phyloP scores from a whole-genome alignment of 2,888 invertebrate species.

The Andrena dorsata region DNA sequence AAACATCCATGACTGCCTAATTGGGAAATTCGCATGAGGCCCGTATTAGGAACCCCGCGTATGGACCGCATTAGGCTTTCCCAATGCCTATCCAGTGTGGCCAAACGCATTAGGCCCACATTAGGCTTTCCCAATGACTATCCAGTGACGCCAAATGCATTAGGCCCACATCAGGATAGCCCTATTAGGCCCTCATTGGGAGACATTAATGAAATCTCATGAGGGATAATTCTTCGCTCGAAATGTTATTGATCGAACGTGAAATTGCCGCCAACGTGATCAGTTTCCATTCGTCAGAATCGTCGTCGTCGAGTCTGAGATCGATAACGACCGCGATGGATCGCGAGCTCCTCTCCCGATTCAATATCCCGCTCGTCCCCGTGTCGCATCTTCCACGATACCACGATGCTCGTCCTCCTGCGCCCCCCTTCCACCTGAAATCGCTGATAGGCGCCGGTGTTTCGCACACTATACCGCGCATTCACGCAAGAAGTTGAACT shows the following conservation, averaged over 20 bases:
- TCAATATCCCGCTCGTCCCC: slow-evolving; percentile 39
- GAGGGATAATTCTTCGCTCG: neutral
- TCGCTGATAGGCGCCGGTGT: slow-evolving; percentile 11
- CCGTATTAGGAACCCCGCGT: too few species aligned
- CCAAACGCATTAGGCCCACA: too few species aligned
- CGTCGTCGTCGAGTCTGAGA: neutral
- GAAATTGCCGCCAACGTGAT: slow-evolving; percentile 32
- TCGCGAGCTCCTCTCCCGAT: slow-evolving; percentile 39
- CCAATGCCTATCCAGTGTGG: too few species aligned
- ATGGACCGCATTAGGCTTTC: too few species aligned
- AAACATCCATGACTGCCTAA: too few species aligned
- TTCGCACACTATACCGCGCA: neutral
- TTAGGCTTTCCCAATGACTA: too few species aligned
- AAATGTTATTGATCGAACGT: slow-evolving; percentile 7
- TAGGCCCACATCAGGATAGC: too few species aligned
- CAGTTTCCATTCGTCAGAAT: slow-evolving; percentile 37
- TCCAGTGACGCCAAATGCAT: too few species aligned
- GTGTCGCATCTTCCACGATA: slow-evolving; percentile 13
- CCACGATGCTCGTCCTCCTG: neutral
- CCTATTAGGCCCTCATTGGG: too few species aligned
- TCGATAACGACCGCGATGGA: slow-evolving; percentile 43
- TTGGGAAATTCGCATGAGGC: too few species aligned
- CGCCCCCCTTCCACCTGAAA: neutral
- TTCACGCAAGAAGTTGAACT: slow-evolving; percentile 2
- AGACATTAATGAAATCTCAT: too few species aligned